Conservation (phyloP, 1,140 invertebrate species). For the Neuroterus valhalla region DNA sequence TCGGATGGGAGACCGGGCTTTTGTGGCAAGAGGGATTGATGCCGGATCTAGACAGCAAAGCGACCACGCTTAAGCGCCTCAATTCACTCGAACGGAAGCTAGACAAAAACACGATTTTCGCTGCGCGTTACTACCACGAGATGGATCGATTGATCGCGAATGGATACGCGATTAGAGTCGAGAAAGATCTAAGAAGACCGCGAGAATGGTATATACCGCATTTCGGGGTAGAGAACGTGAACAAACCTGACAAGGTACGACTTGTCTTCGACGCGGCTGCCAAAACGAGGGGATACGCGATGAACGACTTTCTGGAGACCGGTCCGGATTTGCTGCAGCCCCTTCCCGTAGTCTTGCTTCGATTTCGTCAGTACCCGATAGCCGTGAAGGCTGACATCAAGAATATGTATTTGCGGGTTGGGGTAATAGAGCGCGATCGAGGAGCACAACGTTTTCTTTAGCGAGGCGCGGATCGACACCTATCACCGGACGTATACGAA, state of each 20-base stretch:
- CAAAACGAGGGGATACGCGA: conserved; percentile 33
- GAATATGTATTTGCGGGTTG: too few species aligned
- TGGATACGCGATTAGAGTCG: conserved; percentile 45
- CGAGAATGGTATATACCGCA: conserved; percentile 60
- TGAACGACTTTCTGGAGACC: too few species aligned
- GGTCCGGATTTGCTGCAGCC: too few species aligned
- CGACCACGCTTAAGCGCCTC: neutral
- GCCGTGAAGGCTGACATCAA: too few species aligned
- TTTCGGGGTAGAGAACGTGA: conserved; percentile 53
- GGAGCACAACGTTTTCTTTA: too few species aligned
- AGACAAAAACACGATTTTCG: conserved; percentile 13
- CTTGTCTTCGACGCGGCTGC: conserved; percentile 56
- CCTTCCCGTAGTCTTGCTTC: too few species aligned
- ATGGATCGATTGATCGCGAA: conserved; percentile 36
- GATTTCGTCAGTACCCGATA: too few species aligned
- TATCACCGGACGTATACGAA: too few species aligned
- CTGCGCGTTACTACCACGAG: conserved; percentile 25
- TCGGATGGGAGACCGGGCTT: conserved; percentile 40
- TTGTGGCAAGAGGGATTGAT: conserved; percentile 28
- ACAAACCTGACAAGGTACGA: conserved; percentile 53
- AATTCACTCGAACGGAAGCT: neutral
- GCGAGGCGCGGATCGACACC: too few species aligned
- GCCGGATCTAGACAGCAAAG: neutral
- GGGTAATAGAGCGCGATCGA: too few species aligned
- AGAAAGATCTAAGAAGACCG: too few species aligned